Percentiles rank a stretch among this genome's conserved stretches.
phyloP scores from a whole-genome alignment of 2,888 invertebrate genomes.

The Cetonia aurata region DNA sequence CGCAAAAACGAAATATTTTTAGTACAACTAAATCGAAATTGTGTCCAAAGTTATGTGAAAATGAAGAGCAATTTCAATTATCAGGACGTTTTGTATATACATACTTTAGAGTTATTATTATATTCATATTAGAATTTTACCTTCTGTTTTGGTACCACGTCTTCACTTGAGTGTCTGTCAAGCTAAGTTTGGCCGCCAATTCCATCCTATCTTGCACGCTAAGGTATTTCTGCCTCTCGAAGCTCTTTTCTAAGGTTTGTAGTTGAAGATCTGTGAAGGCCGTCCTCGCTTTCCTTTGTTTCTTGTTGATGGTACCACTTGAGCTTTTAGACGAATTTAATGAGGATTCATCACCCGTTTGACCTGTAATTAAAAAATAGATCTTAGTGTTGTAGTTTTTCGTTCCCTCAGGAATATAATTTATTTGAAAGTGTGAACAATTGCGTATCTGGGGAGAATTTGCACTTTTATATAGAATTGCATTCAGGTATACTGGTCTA shows the following conservation, averaged over 20 bases:
- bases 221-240: slow-evolving; percentile 96
- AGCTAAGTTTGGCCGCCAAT: slow-evolving; percentile 92
- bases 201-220: slow-evolving; percentile 99
- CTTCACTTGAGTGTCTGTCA: slow-evolving; percentile 99
- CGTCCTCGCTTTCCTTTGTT: slow-evolving; percentile 95
- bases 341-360: slow-evolving; percentile 86
- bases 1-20: no score
- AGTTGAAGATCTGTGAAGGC: slow-evolving; percentile 99
- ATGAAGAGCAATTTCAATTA: no score
- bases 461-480: no score
- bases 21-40: no score
- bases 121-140: slow-evolving; percentile 67
- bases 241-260: slow-evolving; percentile 95
- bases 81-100: no score
- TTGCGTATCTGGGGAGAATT: no score
- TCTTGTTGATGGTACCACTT: slow-evolving; percentile 79
- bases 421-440: no score
- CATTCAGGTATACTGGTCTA: no score
- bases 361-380: slow-evolving; percentile 72
- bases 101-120: no score
- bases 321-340: slow-evolving; percentile 73
- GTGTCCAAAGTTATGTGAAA: no score
- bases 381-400: no score
- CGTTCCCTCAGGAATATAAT: no score
- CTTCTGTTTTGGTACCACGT: slow-evolving; percentile 99